phyloP scores from a whole-genome alignment of 1,140 invertebrate species.

The Xylocopa sonorina region DNA sequence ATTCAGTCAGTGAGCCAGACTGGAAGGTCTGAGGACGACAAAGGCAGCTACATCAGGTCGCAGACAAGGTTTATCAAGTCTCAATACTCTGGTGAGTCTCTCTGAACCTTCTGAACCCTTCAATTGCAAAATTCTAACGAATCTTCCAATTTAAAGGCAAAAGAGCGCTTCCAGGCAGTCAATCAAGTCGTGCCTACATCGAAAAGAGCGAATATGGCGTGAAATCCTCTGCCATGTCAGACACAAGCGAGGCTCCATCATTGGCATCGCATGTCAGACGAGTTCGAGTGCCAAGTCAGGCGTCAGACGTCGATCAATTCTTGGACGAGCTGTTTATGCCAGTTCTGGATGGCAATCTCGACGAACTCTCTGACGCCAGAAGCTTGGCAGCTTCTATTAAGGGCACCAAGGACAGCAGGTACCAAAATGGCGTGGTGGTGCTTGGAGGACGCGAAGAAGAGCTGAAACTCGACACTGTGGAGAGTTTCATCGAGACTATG shows the following conservation, averaged over 20 bases:
- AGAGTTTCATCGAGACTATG: conserved; percentile 65
- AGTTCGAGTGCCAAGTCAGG: conserved; percentile 94
- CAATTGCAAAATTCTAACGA: too few species aligned
- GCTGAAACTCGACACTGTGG: conserved; percentile 31
- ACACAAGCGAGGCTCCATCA: conserved; percentile 96
- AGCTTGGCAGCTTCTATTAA: conserved; percentile 97
- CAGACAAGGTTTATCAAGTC: conserved; percentile 91
- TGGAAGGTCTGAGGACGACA: conserved; percentile 85
- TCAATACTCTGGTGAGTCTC: conserved; percentile 87
- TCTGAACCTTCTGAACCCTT: too few species aligned
- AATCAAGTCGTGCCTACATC: conserved; percentile 92
- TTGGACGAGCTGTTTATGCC: conserved; percentile 97
- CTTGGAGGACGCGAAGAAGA: conserved; percentile 15
- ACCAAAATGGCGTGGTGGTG: background rate
- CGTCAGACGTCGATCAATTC: conserved; percentile 97
- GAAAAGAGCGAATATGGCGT: conserved; percentile 90
- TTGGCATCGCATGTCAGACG: conserved; percentile 94
- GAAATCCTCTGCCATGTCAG: conserved; percentile 95
- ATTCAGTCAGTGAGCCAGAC: conserved; percentile 85
- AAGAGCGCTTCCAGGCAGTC: conserved; percentile 89
- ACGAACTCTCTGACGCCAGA: conserved; percentile 95
- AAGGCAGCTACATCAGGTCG: conserved; percentile 82
- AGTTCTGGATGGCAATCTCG: conserved; percentile 94
- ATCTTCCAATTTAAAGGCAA: conserved; percentile 74
- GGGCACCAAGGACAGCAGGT: conserved; percentile 83